These are phyloP conservation scores for Coptodon rendalli DNA, from an alignment of 2,113 vertebrate genomes.

Conservation along the genomic window DNA sequence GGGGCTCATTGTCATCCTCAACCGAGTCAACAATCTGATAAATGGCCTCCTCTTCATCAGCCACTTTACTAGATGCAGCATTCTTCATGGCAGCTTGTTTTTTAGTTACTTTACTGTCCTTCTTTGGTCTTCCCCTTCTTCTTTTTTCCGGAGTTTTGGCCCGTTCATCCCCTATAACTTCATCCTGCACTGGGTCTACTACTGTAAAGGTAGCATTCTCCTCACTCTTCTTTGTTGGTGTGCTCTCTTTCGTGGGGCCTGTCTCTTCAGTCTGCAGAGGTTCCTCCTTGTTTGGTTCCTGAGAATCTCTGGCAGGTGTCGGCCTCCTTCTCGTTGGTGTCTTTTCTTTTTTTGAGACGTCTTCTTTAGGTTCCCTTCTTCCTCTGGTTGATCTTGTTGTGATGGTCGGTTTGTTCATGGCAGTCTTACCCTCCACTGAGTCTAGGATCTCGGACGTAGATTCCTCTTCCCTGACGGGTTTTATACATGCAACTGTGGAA, in stretches of 20 bases:
- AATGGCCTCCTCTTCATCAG: not conserved
- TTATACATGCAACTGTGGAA: not conserved
- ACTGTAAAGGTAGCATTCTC: not conserved
- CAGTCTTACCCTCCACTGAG: conserved; percentile 10
- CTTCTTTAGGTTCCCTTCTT: not conserved
- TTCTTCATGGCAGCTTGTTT: not conserved
- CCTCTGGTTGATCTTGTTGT: conserved; percentile 20
- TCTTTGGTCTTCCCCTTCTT: conserved; percentile 24
- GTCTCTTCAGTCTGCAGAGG: not conserved
- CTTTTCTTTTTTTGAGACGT: not conserved
- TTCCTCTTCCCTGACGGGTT: not conserved
- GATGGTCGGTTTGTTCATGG: not conserved
- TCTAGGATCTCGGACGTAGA: conserved; percentile 15
- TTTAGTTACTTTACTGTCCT: not conserved
- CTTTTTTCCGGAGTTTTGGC: not conserved
- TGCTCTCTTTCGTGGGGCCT: not conserved
- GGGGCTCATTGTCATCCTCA: not conserved
- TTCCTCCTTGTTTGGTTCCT: not conserved
- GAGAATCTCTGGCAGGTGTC: not conserved
- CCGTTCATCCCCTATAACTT: not conserved
- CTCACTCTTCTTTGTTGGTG: not conserved
- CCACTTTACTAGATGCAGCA: not conserved
- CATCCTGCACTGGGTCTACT: conserved; percentile 4
- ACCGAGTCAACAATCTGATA: conserved; percentile 53
- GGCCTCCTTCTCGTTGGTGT: not conserved